These are phyloP conservation scores for Zaprionus gabonicus DNA, from an alignment of 1,140 invertebrate species.

Conservation along the genomic window DNA sequence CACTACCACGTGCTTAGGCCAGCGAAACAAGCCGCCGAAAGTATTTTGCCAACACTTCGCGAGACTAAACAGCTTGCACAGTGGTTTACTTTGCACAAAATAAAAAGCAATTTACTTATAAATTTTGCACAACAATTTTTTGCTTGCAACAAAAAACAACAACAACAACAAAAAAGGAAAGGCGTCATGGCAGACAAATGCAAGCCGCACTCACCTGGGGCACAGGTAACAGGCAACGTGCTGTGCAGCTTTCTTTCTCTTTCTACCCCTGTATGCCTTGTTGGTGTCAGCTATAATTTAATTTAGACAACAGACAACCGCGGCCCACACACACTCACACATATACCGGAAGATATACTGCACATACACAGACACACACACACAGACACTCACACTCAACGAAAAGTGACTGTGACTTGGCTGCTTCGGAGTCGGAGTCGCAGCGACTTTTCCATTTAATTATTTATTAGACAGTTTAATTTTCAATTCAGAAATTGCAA, in stretches of 20 bases:
- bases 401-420: slow-evolving; percentile 35
- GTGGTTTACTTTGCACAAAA: slow-evolving; percentile 51
- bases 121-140: slow-evolving; percentile 56
- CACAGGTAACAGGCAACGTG: background rate
- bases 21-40: slow-evolving; percentile 37
- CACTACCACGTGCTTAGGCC: slow-evolving; percentile 8
- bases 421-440: slow-evolving; percentile 1
- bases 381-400: slow-evolving; percentile 13
- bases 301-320: slow-evolving; percentile 57
- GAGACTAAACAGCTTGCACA: slow-evolving; percentile 52
- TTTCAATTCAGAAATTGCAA: slow-evolving; percentile 47
- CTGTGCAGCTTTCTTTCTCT: background rate
- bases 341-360: slow-evolving; percentile 16
- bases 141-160: slow-evolving; percentile 6
- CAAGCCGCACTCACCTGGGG: slow-evolving; percentile 29
- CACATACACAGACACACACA: slow-evolving; percentile 19
- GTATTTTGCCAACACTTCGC: slow-evolving; percentile 56
- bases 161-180: slow-evolving; percentile 2
- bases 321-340: slow-evolving; percentile 11
- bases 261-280: background rate
- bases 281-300: slow-evolving; percentile 54
- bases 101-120: slow-evolving; percentile 59
- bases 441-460: slow-evolving; percentile 41
- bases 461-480: slow-evolving; percentile 58
- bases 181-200: slow-evolving; percentile 37